Evolutionary conservation across 1,140 invertebrate species (phyloP).

Genomic region (Thaumatotibia leucotreta): DNA sequence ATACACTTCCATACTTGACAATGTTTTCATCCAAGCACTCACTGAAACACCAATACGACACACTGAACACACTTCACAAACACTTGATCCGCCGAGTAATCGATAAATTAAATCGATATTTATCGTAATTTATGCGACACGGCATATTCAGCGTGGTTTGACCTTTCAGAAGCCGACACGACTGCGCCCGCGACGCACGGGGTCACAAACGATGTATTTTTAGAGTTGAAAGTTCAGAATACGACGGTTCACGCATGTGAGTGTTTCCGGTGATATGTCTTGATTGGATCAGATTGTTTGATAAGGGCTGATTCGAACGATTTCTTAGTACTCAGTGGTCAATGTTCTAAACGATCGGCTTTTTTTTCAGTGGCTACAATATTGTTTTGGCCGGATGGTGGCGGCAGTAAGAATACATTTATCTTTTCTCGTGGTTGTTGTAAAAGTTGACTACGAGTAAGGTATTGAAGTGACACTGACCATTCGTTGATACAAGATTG

Average conservation of each 20-base stretch:
- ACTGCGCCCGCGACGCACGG: constrained; percentile 67
- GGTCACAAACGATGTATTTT: constrained; percentile 69
- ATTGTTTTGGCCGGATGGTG: too few species aligned
- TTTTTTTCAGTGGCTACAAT: too few species aligned
- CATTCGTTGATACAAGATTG: too few species aligned
- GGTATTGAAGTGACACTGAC: too few species aligned
- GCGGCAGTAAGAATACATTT: too few species aligned
- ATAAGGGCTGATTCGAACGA: neutral
- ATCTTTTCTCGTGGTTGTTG: too few species aligned
- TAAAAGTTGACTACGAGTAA: too few species aligned
- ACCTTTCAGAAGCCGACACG: constrained; percentile 68
- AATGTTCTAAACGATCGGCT: too few species aligned
- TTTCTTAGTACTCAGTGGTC: neutral
- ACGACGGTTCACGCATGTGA: constrained; percentile 39
- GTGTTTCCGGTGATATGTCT: constrained; percentile 28
- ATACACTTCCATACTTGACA: too few species aligned
- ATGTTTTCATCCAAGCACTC: neutral
- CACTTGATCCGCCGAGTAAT: constrained; percentile 24
- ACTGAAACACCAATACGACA: neutral
- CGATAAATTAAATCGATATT: constrained; percentile 24
- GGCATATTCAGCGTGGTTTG: constrained; percentile 56
- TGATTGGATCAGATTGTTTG: constrained; percentile 15
- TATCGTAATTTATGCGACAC: constrained; percentile 48
- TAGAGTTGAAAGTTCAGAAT: constrained; percentile 76
- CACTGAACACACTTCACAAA: constrained; percentile 1